A percentile compares a stretch with the other conserved stretches of the same genome.
phyloP scores from a whole-genome alignment of 2,113 vertebrate genomes.

The Chaenocephalus aceratus region DNA sequence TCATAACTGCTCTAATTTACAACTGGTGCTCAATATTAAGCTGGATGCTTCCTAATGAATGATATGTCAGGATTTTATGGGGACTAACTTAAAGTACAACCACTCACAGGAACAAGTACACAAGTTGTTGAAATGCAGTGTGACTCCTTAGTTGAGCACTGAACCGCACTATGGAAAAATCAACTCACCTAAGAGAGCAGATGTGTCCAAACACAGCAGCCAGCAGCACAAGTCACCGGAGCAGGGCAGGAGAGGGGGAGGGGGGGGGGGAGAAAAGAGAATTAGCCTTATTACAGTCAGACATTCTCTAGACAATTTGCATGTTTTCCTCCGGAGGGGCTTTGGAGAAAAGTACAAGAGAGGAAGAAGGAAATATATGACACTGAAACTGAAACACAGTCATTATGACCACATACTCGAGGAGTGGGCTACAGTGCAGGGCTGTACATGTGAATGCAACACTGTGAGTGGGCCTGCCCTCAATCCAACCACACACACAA shows the following conservation, averaged over 20 bases:
- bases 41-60: conserved; percentile 40
- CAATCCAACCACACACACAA: conserved; percentile 43
- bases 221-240: conserved; percentile 22
- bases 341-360: conserved; percentile 6
- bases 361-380: conserved; percentile 41
- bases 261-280: conserved; percentile 25
- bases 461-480: conserved; percentile 15
- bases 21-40: conserved; percentile 38
- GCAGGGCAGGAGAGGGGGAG: neutral
- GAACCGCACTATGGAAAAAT: conserved; percentile 25
- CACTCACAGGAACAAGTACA: conserved; percentile 12
- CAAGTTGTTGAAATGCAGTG: conserved; percentile 1
- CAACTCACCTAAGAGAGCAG: conserved; percentile 68
- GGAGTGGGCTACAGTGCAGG: conserved; percentile 30
- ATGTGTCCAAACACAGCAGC: conserved; percentile 51
- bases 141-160: conserved; percentile 19
- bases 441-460: conserved; percentile 31
- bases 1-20: conserved; percentile 45
- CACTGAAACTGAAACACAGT: conserved; percentile 24
- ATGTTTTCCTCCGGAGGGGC: conserved; percentile 35
- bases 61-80: conserved; percentile 32
- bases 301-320: conserved; percentile 38
- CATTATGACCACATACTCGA: conserved; percentile 32
- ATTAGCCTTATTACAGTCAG: conserved; percentile 57
- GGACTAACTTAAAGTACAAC: conserved; percentile 30